Evolutionary conservation across 2,888 invertebrate genomes (phyloP).

Genomic region (Leucophenga maculata): DNA sequence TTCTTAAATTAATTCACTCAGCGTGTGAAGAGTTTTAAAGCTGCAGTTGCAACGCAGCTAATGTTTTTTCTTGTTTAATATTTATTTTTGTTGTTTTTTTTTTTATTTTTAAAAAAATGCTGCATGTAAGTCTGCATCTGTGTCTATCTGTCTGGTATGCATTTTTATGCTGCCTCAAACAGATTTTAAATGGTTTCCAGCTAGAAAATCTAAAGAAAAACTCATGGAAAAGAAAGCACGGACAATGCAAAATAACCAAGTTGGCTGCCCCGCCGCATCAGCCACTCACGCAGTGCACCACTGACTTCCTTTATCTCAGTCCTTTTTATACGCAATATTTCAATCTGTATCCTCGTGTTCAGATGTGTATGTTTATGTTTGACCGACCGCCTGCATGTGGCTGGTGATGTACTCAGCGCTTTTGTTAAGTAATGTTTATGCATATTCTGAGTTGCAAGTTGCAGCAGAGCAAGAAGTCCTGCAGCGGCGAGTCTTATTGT

Average conservation of each 20-base stretch:
- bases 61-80: neutral
- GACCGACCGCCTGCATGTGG: slow-evolving; percentile 23
- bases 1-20: too few species aligned
- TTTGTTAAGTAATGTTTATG: slow-evolving; percentile 44
- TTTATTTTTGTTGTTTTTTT: neutral
- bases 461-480: neutral
- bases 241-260: slow-evolving; percentile 47
- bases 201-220: slow-evolving; percentile 38
- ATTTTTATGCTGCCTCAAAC: slow-evolving; percentile 64
- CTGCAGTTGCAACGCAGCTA: neutral
- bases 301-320: slow-evolving; percentile 4
- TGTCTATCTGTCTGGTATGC: slow-evolving; percentile 46
- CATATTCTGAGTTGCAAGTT: slow-evolving; percentile 26
- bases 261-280: slow-evolving; percentile 50
- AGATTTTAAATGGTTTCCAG: slow-evolving; percentile 57
- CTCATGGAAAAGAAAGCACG: slow-evolving; percentile 15
- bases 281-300: slow-evolving; percentile 44
- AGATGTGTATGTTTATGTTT: slow-evolving; percentile 14
- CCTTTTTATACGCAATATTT: neutral
- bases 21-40: too few species aligned
- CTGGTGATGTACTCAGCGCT: slow-evolving; percentile 2
- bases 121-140: neutral
- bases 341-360: slow-evolving; percentile 11
- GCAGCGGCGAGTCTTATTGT: neutral
- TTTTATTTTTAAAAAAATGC: too few species aligned